phyloP scores from a whole-genome alignment of 2,797 vertebrate genomes.

The Limnodromus scolopaceus region DNA sequence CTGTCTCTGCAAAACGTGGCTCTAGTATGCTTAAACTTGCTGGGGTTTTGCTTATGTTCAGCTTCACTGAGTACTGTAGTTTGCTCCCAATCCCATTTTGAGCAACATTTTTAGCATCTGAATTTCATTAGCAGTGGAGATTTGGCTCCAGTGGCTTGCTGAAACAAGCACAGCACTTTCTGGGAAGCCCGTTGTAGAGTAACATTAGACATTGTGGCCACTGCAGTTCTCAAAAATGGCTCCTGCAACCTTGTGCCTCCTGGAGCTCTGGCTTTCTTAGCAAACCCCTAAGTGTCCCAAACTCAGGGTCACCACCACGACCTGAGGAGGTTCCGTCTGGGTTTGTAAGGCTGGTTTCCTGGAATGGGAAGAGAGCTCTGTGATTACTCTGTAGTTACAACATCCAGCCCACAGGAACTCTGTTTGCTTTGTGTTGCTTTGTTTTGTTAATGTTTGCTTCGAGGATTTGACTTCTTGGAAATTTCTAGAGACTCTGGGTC shows the following conservation, averaged over 20 bases:
- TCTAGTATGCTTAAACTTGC: neutral
- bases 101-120: slow-evolving; percentile 31
- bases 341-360: neutral
- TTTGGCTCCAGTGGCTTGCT: slow-evolving; percentile 34
- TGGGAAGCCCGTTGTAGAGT: slow-evolving; percentile 31
- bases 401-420: neutral
- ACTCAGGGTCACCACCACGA: neutral
- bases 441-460: neutral
- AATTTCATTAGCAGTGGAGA: slow-evolving; percentile 27
- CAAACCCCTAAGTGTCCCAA: neutral
- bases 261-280: neutral
- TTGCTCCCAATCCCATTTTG: neutral
- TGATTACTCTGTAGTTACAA: neutral
- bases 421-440: neutral
- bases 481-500: neutral
- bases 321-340: neutral
- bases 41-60: neutral
- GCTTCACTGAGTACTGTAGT: neutral
- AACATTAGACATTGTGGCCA: neutral
- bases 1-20: rapidly evolving
- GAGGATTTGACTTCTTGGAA: neutral
- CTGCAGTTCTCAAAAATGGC: neutral
- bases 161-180: slow-evolving; percentile 1
- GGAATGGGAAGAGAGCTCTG: neutral
- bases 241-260: neutral